These are phyloP conservation scores for Cyprinella venusta DNA, from an alignment of 2,797 vertebrate genomes.

Conservation along the genomic window DNA sequence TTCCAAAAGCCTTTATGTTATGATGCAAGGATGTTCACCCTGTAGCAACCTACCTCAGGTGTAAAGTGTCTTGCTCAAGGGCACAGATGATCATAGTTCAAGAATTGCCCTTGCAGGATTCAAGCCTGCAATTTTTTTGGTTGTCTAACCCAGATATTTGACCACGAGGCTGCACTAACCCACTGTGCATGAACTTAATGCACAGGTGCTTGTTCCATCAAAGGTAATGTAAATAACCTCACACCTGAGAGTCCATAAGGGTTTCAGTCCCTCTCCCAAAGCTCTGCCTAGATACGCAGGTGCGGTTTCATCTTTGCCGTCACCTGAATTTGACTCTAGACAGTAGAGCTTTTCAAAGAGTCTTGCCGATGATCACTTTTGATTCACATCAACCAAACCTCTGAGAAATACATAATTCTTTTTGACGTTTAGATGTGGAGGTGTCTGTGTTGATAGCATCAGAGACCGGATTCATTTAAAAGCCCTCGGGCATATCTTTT, in stretches of 20 bases:
- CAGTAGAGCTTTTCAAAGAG: constrained; percentile 37
- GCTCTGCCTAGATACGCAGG: neutral
- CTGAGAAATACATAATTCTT: constrained; percentile 47
- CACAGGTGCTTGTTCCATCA: constrained; percentile 20
- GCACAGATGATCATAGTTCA: constrained; percentile 19
- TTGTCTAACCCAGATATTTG: constrained; percentile 13
- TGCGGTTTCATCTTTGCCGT: constrained; percentile 28
- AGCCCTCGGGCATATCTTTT: neutral
- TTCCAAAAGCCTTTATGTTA: neutral
- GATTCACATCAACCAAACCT: constrained; percentile 42
- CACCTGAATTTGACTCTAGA: constrained; percentile 38
- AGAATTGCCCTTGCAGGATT: neutral
- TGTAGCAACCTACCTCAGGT: neutral
- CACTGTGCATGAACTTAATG: neutral
- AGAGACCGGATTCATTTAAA: constrained; percentile 30
- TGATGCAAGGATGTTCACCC: constrained; percentile 11
- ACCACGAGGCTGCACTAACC: neutral
- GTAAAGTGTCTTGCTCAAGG: constrained; percentile 17
- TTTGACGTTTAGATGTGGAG: constrained; percentile 41
- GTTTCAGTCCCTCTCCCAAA: neutral
- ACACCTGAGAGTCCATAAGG: constrained; percentile 1
- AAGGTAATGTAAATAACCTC: constrained; percentile 31
- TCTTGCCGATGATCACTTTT: constrained; percentile 36
- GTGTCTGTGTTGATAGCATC: constrained; percentile 37
- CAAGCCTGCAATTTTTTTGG: neutral